These are phyloP conservation scores for Seira musarum DNA, from an alignment of 2,888 invertebrate species.

Conservation along the genomic window DNA sequence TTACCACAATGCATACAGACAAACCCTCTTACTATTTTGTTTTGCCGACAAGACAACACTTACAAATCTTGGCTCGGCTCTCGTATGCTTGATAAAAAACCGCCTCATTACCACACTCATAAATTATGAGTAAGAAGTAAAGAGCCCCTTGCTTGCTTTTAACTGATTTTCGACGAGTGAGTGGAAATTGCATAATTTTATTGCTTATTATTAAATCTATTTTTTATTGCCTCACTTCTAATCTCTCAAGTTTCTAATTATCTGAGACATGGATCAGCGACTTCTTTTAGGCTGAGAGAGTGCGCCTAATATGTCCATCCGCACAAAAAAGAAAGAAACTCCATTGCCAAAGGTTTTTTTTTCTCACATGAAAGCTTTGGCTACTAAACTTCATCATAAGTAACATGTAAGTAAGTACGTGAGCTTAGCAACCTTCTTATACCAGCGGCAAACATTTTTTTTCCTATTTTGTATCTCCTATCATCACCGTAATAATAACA, in stretches of 20 bases:
- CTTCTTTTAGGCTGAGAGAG: not conserved
- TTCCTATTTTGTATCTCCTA: too few species aligned
- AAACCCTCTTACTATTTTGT: not conserved
- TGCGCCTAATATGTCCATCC: not conserved
- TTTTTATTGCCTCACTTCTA: conserved; percentile 12
- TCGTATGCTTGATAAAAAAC: not conserved
- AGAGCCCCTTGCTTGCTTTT: not conserved
- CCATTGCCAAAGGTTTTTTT: conserved; percentile 5
- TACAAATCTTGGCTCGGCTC: not conserved
- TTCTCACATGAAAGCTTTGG: not conserved
- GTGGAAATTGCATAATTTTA: conserved; percentile 8
- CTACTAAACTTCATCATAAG: not conserved
- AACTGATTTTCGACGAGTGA: conserved; percentile 14
- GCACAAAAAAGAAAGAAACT: not conserved
- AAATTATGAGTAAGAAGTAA: conserved; percentile 14
- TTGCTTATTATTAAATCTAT: conserved; percentile 17
- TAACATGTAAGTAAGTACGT: not conserved
- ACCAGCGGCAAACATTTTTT: not conserved
- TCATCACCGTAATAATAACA: not conserved
- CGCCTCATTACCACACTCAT: conserved; percentile 23
- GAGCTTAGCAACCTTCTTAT: not conserved
- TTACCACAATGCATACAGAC: not conserved
- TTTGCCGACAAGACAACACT: not conserved
- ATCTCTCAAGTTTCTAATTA: conserved; percentile 8
- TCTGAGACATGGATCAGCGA: conserved; percentile 5